Base-by-base conservation (phyloP, 1,140 invertebrate genomes). In the Caerostris darwini region DNA sequence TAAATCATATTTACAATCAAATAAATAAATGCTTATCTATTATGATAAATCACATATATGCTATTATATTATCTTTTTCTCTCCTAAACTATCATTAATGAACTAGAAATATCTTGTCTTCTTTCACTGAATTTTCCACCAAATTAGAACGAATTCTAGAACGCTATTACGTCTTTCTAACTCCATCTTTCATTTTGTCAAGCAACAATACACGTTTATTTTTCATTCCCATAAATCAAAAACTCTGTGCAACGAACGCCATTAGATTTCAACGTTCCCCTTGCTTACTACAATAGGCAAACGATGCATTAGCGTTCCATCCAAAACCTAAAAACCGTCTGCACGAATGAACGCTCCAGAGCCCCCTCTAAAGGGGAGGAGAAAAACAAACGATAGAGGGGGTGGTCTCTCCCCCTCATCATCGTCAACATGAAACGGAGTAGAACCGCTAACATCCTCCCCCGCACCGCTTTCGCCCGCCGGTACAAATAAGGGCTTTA, bases 371-470 rank as follows among this genome's bases (percentile, higher is more conserved):
- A 58, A 19, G 54, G 56, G 56, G 57, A 58, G 82, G 82, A 85
- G 71, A 77, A 77, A 85, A 85, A 85, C 82, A 85, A 58, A 58
- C 54, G 54, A 58, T 19, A 57, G 57, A 85, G 17, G 57, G 71
- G 10, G 82, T 58, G 34, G 3, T 12, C 71, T 34, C n/a, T 56
- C 4, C 53, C 57, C 82, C 82, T 85, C 82, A 85, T 85, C 82
- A 87, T 87, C 85, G 58, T 87, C 85, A 59, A 59, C 85, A 87
- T 87, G 58, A 87, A 87, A 50, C 58, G 85, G 58, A 87, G 85
- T 77, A 59, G 85, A 58, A 87, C 85, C 85, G 17, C 85, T 87
- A 87, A 87, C 85, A 87, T 85, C 57, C 82, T 85, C 57, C 82
- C 17, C 82, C 82, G 17, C 82, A 17, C 58, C 3, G 3, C 57